A percentile compares a stretch with the other conserved stretches of the same genome.
Evolutionary conservation across 2,797 vertebrate species (phyloP).

Genomic region (Rhinophrynus dorsalis): DNA sequence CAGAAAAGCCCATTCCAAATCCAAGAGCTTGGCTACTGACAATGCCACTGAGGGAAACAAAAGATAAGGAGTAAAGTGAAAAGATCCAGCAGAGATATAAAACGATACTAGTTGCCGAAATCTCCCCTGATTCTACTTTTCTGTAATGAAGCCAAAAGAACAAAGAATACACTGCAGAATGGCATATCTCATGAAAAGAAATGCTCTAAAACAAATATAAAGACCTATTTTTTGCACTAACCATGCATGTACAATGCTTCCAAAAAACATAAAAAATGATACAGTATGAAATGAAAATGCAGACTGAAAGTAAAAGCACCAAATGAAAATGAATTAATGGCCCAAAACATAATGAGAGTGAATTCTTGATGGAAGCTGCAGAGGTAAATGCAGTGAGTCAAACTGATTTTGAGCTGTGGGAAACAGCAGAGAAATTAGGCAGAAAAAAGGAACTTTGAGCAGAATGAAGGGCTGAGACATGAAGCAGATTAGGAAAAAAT

Average conservation of each 20-base stretch:
- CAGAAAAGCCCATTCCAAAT: neutral
- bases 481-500: neutral
- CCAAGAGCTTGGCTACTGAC: neutral
- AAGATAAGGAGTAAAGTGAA: neutral
- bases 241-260: neutral
- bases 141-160: neutral
- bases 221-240: neutral
- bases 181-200: too few relatives aligned
- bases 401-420: neutral
- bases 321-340: conserved; percentile 26
- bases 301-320: conserved; percentile 25
- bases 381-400: neutral
- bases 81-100: neutral
- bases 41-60: neutral
- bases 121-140: neutral
- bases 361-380: neutral
- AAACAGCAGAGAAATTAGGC: conserved; percentile 15
- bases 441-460: neutral
- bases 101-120: neutral
- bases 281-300: conserved; percentile 7
- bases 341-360: neutral
- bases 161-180: neutral
- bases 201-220: too few relatives aligned
- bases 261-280: neutral
- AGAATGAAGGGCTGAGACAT: neutral